A percentile compares a stretch with the other conserved stretches of the same genome.
These are phyloP conservation scores for Chlorospingus flavigularis DNA, from an alignment of 2,797 vertebrate species.

Conservation along the genomic window DNA sequence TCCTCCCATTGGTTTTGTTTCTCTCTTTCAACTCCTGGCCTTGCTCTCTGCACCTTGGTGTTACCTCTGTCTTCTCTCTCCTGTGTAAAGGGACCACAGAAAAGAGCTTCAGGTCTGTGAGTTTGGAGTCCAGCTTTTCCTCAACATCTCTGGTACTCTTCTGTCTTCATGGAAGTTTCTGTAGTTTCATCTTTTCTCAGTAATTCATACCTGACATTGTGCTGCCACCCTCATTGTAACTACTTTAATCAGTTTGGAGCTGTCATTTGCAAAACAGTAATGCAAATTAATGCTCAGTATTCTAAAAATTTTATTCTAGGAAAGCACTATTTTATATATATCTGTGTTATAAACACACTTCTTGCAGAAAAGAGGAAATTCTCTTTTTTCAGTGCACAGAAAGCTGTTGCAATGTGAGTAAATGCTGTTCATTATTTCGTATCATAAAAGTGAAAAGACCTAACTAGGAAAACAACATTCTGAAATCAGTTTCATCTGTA, in stretches of 20 bases:
- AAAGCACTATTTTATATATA: background rate
- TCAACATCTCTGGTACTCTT: background rate
- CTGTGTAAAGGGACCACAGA: background rate
- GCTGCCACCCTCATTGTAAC: background rate
- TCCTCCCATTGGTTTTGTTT: background rate
- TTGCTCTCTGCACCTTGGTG: background rate
- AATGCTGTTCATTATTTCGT: background rate
- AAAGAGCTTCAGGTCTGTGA: background rate
- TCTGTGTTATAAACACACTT: background rate
- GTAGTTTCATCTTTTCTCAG: background rate
- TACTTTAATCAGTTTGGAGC: background rate
- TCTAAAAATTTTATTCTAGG: background rate
- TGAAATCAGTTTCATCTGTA: background rate
- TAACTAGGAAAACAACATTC: background rate
- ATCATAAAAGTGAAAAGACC: background rate
- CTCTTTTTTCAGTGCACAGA: background rate
- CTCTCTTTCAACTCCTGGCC: background rate
- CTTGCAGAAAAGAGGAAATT: background rate
- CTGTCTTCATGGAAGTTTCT: background rate
- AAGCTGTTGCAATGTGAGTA: background rate
- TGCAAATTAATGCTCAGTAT: background rate
- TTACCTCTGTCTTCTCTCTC: background rate
- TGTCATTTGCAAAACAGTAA: background rate
- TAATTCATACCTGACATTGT: background rate
- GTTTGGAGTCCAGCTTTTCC: background rate